phyloP scores from a whole-genome alignment of 1,140 invertebrate species.

The Drosophila virilis region DNA sequence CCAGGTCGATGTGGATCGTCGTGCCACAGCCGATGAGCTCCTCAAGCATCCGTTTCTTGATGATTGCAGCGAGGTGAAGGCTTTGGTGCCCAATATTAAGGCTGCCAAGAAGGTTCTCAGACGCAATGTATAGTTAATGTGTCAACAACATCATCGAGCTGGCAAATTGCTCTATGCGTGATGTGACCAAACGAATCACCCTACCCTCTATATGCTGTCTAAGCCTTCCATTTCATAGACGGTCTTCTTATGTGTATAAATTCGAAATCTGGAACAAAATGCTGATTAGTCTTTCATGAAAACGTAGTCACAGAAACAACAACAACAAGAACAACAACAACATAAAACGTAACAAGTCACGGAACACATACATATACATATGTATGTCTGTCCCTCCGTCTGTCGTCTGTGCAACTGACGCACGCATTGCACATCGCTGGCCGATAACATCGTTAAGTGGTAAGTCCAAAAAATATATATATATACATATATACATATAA shows the following conservation, averaged over 20 bases:
- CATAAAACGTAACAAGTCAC: slow-evolving; percentile 24
- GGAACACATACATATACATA: neutral
- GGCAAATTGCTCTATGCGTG: slow-evolving; percentile 71
- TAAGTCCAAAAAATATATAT: slow-evolving; percentile 19
- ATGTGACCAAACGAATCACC: slow-evolving; percentile 30
- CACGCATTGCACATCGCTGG: slow-evolving; percentile 29
- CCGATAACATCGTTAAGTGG: slow-evolving; percentile 44
- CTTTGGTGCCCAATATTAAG: slow-evolving; percentile 95
- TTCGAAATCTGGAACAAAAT: slow-evolving; percentile 69
- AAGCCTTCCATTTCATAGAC: slow-evolving; percentile 7
- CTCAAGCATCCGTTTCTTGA: slow-evolving; percentile 95
- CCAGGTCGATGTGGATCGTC: slow-evolving; percentile 95
- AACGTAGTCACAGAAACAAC: slow-evolving; percentile 40
- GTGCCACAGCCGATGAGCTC: slow-evolving; percentile 93
- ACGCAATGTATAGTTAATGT: slow-evolving; percentile 81
- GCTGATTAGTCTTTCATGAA: slow-evolving; percentile 71
- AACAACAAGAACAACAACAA: slow-evolving; percentile 16
- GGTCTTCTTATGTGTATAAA: slow-evolving; percentile 55
- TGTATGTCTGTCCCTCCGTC: neutral
- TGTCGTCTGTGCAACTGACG: slow-evolving; percentile 14
- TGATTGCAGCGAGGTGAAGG: slow-evolving; percentile 92
- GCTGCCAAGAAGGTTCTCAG: slow-evolving; percentile 88
- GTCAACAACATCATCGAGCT: slow-evolving; percentile 60
- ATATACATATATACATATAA: neutral
- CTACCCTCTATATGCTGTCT: neutral